Evolutionary conservation across 2,888 invertebrate genomes (phyloP), one percentile per base, ranked within the genome.

Genomic region (Cabera pusaria): DNA sequence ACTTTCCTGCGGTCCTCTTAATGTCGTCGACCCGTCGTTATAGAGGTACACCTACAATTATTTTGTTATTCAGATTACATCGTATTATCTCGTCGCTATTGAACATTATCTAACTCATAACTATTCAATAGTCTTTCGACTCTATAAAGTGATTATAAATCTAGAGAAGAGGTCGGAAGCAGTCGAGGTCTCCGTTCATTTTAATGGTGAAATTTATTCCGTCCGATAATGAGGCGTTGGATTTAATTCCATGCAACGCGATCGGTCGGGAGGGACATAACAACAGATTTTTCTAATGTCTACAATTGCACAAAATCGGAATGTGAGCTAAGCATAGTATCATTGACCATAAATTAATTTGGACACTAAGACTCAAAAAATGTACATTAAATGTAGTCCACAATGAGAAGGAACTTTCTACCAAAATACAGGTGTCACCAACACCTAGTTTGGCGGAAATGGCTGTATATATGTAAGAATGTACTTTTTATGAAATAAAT

Each of bases 161-260:
- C 75, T 76, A 72, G 67, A 70, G 71, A 68, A 75, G 78, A 80
- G 79, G 79, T 74, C 78, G 75, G 76, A 72, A 74, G 65, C 66
- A 64, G 63, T 25, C 47, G 69, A 64, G 72, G 67, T 68, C 70
- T 65, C 66, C 72, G 72, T 79, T 78, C 70, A 83, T 79, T 84
- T 82, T 81, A 80, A 82, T 77, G 74, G 69, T 66, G 62, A 78
- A 77, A 83, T 83, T 80, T 80, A 85, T 85, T 81, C 78, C 76
- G 70, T 69, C 67, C 72, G 67, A 81, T 81, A 82, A 78, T 63
- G 59, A 65, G 60, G 72, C 70, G 69, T 77, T 76, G 77, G 75
- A 80, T 84, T 75, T 77, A 80, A 82, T 77, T 79, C 58, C 60
- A n/a, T n/a, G n/a, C n/a, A n/a, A n/a, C n/a, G n/a, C n/a, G n/a